A percentile compares a stretch with the other conserved stretches of the same genome.
Conservation (phyloP, 2,888 invertebrate genomes). For the Hymenopus coronatus region DNA sequence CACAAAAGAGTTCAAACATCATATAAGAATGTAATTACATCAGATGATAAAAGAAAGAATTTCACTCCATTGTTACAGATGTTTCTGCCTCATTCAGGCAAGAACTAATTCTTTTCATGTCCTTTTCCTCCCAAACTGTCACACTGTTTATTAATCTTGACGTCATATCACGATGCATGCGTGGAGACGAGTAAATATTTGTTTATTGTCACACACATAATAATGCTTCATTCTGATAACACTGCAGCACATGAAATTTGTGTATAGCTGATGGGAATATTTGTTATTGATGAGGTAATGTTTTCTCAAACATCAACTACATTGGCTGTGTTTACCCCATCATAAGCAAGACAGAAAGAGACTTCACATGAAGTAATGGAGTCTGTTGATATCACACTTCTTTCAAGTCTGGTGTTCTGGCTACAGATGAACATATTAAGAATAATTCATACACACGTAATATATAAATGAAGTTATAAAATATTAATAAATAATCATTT, state of each 20-base stretch:
- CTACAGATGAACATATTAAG: background rate
- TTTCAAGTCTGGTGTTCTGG: background rate
- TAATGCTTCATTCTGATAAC: background rate
- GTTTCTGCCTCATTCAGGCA: background rate
- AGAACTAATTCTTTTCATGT: background rate
- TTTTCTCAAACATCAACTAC: background rate
- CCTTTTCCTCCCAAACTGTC: background rate
- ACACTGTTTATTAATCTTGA: background rate
- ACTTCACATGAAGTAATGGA: background rate
- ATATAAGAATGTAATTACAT: background rate
- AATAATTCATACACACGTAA: background rate
- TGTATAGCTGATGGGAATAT: background rate
- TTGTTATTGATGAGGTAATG: background rate
- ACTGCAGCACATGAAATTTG: background rate
- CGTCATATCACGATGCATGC: background rate
- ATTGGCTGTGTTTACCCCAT: background rate
- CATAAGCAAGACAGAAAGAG: background rate
- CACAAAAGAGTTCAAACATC: background rate
- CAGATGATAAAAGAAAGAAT: background rate
- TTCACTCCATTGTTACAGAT: background rate
- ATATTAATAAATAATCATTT: background rate
- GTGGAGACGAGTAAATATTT: no score
- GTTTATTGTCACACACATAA: background rate
- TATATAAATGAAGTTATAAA: background rate
- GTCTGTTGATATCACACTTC: background rate